Evolutionary conservation across 2,888 invertebrate species (phyloP), one percentile per base, ranked within the genome.

Genomic region (Silvanus unidentatus): DNA sequence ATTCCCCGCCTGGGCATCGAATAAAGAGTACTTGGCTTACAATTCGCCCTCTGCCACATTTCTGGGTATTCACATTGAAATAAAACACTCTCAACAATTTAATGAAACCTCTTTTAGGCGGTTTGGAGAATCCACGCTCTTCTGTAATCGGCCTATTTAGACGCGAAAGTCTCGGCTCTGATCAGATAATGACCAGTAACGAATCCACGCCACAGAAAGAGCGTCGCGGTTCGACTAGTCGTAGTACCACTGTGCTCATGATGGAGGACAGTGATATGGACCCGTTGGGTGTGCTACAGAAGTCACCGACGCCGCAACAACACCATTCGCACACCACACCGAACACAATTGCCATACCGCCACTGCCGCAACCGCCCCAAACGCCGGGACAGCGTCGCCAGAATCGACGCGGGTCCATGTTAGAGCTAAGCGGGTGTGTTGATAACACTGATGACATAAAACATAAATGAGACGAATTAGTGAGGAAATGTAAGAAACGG

Each of bases 1-100:
- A 70, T 94, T 94, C 67, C 95, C 95, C 9, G 84, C 92, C 10
- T 96, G 95, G 95, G 93, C 93, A 36, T 88, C 91, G 28, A 95
- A 94, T 70, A 91, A 93, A 68, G 93, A 95, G 64, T 95, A 95
- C 68, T 75, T 93, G 60, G 88, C 90, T 10, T 93, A 93, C 66
- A 89, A 84, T 68, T 93, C 93, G 41, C 93, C 93, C 2, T 91
- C 91, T 8, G 89, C 90, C 40, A 93, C 92, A 44, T 91, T 91
- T 74, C 77, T 93, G 75, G 91, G 91, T 90, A 79, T n/a, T n/a
- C n/a, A n/a, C n/a, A n/a, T n/a, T n/a, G n/a, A n/a, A n/a, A 76
- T 12, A 12, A 32, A 12, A 32, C 32, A 28, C 8, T 6, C 28
- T 28, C 32, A 32, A 3, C 32, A 11, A 8, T 32, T n/a, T 11